Base-by-base conservation (phyloP, 2,888 invertebrate species). In the Luperina testacea region DNA sequence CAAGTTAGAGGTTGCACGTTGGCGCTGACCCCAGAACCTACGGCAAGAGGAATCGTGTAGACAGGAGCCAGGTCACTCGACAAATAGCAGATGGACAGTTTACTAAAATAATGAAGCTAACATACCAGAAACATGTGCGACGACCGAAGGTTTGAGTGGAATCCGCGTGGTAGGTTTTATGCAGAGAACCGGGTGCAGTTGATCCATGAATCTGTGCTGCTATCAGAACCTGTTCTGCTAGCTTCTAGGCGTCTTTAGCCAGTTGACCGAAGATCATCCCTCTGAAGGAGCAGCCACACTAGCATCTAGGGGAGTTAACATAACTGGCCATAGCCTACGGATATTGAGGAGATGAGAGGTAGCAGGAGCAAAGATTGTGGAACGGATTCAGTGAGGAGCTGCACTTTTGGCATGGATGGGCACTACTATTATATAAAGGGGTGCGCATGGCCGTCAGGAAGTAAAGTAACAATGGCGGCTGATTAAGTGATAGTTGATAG, bases 61-160 rank as follows among this genome's bases (percentile, higher is more conserved):
- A 77, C 38, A 51, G 13, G n/a, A 63, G 42, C 20, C 27, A 68
- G 17, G 20, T 68, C 38, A 32, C 38, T 27, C 0, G 27, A 42
- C 8, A 70, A 51, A 57, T 24, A 0, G 15, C 24, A 82, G 38
- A 67, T 74, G 27, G n/a, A 75, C 11, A 42, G n/a, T 75, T 53
- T 27, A n/a, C 48, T 32, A 51, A 57, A 67, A 57, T 20, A 67
- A 75, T 61, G 5, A 63, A 68, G 24, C 27, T 15, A 38, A 68
- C 83, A 57, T 80, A 80, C 80, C 80, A 38, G 27, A 82, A 38
- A 61, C 20, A 57, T 48, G 24, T 57, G 53, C n/a, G 67, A 61
- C 61, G 75, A 17, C 45, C 53, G 67, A 75, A 53, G 81, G 17
- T 75, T 75, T 82, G 32, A 59, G 76, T 67, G 17, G 20, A 82